Percentiles rank a stretch among this genome's conserved stretches.
Conservation (phyloP, 2,888 invertebrate species). For the Priapulus caudatus region DNA sequence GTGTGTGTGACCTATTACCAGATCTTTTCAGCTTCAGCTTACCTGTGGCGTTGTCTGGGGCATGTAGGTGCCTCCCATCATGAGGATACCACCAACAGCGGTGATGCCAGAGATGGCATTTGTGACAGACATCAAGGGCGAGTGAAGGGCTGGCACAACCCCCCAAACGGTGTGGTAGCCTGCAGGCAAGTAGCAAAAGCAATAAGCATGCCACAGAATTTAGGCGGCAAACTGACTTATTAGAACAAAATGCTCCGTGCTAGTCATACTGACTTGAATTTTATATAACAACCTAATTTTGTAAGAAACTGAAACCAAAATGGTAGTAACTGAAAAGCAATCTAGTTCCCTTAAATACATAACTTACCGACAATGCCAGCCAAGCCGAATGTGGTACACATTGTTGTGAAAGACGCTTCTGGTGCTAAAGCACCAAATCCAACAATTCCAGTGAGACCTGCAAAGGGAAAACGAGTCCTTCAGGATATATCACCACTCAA, state of each 20-base stretch:
- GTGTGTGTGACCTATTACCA: too few relatives aligned
- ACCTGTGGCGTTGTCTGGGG: slow-evolving; percentile 36
- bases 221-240: too few relatives aligned
- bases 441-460: slow-evolving; percentile 56
- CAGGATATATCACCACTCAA: too few relatives aligned
- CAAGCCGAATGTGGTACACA: slow-evolving; percentile 71
- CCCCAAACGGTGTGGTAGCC: slow-evolving; percentile 83
- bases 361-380: slow-evolving; percentile 56
- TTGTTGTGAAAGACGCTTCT: slow-evolving; percentile 68
- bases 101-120: slow-evolving; percentile 84
- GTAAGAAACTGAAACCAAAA: too few relatives aligned
- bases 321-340: too few relatives aligned
- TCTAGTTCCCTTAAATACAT: too few relatives aligned
- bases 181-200: slow-evolving; percentile 22
- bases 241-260: too few relatives aligned
- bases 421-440: slow-evolving; percentile 63
- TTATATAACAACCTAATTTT: too few relatives aligned
- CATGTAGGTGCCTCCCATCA: slow-evolving; percentile 69
- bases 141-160: slow-evolving; percentile 76
- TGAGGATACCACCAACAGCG: slow-evolving; percentile 71
- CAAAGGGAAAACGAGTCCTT: slow-evolving; percentile 22
- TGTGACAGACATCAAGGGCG: slow-evolving; percentile 82
- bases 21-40: not conserved
- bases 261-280: too few relatives aligned
- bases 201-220: too few relatives aligned